Evolutionary conservation across 2,888 invertebrate genomes (phyloP), one percentile per base, ranked within the genome.

Genomic region (Meta bourneti): DNA sequence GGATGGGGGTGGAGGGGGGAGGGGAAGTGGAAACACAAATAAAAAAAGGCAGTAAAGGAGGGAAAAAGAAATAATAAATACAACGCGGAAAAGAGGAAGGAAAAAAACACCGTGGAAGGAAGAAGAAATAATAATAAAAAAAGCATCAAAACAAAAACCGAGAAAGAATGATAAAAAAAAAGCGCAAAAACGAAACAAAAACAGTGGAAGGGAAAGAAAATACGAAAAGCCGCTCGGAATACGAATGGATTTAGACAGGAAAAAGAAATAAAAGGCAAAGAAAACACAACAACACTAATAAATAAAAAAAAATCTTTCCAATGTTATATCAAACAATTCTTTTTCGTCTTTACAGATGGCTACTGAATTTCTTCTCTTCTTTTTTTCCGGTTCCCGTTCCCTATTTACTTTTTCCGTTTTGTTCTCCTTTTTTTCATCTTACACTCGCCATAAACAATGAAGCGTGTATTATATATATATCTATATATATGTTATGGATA

Each of bases 251-350:
- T 91, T 91, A 91, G 91, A 91, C 87, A 87, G 77, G 82, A 87
- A 78, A 87, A 83, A 83, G 78, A 78, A 78, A 87, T 87, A 72
- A 90, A 90, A 83, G 78, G 83, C 54, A 70, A 87, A 79, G 79
- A 80, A 88, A 74, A 71, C 69, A 80, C 71, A 79, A 71, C 20
- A 48, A 79, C n/a, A 51, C 69, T 51, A 71, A 81, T 54, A 20
- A 80, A 61, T 54, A 75, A 70, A 70, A 34, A 83, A 89, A 71
- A 77, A 70, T 78, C 52, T 79, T 91, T 70, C 87, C 87, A 82
- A 87, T 91, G 91, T 91, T 91, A 91, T 91, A 91, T 91, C 91
- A 91, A 91, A 91, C 91, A 91, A 91, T 91, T 91, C 87, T 91
- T 91, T 90, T 91, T 86, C 77, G 87, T 87, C 91, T 87, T 91